phyloP scores from a whole-genome alignment of 2,113 vertebrate species.

The Onychostoma macrolepis region DNA sequence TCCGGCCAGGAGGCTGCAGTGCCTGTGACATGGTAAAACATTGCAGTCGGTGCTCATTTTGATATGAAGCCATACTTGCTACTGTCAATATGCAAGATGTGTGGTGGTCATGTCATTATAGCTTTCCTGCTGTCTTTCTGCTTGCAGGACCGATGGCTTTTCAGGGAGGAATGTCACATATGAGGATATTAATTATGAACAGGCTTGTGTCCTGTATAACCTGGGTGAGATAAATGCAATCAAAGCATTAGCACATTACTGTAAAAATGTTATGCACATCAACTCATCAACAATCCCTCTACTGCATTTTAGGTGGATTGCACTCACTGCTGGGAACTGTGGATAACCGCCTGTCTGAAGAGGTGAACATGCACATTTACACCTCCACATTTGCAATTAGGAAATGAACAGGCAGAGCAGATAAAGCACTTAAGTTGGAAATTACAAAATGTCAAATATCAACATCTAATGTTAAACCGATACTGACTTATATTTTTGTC shows the following conservation, averaged over 20 bases:
- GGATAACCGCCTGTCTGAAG: constrained; percentile 85
- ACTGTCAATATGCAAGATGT: not conserved
- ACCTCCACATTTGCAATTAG: not conserved
- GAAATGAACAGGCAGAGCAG: not conserved
- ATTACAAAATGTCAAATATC: too few species aligned
- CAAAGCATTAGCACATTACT: not conserved
- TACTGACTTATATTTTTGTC: not conserved
- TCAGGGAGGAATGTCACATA: constrained; percentile 81
- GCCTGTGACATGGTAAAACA: constrained; percentile 81
- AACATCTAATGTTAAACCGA: not conserved
- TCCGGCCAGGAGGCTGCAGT: constrained; percentile 78
- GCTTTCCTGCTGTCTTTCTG: not conserved
- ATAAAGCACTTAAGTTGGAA: too few species aligned
- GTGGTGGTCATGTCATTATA: not conserved
- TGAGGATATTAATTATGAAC: constrained; percentile 84
- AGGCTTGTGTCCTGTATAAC: constrained; percentile 87
- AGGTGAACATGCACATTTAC: constrained; percentile 71
- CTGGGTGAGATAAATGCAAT: constrained; percentile 74
- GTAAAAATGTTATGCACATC: not conserved
- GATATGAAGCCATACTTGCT: not conserved
- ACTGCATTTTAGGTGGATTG: constrained; percentile 74
- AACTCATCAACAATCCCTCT: not conserved
- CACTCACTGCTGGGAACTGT: constrained; percentile 86
- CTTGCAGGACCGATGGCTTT: constrained; percentile 82
- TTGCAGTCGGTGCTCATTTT: not conserved